A percentile compares a stretch with the other conserved stretches of the same genome.
These are phyloP conservation scores for Graphium colonna DNA, from an alignment of 2,888 invertebrate genomes.

Conservation along the genomic window DNA sequence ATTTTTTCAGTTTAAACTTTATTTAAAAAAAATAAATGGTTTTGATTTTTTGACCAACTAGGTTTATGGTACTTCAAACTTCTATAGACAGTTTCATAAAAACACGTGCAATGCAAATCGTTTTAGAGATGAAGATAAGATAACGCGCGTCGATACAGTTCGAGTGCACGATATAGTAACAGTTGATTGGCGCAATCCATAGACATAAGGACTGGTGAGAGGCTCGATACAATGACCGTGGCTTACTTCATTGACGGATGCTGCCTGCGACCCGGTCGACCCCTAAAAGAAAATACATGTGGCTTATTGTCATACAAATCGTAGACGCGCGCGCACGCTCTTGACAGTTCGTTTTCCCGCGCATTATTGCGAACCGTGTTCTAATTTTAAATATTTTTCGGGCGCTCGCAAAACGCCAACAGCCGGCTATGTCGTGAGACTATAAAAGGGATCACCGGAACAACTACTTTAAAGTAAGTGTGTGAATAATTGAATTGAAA, in stretches of 20 bases:
- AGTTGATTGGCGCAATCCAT: conserved; percentile 23
- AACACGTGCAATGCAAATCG: background rate
- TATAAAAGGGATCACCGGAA: conserved; percentile 5
- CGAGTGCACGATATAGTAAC: background rate
- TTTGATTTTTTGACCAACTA: too few relatives aligned
- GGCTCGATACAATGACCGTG: conserved; percentile 55
- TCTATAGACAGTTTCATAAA: background rate
- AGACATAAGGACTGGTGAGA: conserved; percentile 50
- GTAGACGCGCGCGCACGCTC: conserved; percentile 38
- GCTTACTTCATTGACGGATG: conserved; percentile 61
- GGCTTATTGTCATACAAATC: conserved; percentile 63
- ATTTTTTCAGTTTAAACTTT: too few relatives aligned
- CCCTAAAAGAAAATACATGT: conserved; percentile 48
- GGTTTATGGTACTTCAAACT: too few relatives aligned
- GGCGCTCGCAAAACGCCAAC: background rate
- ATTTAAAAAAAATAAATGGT: too few relatives aligned
- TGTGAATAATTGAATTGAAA: background rate
- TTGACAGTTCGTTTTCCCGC: conserved; percentile 16
- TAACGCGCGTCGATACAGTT: background rate
- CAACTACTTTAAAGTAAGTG: conserved; percentile 15
- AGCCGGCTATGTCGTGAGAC: conserved; percentile 12
- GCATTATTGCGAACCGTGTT: conserved; percentile 22
- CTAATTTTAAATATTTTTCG: conserved; percentile 13
- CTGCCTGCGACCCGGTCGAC: conserved; percentile 50
- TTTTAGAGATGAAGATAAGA: conserved; percentile 10